Evolutionary conservation across 1,140 invertebrate genomes (phyloP).

Genomic region (Drosophila cardini): DNA sequence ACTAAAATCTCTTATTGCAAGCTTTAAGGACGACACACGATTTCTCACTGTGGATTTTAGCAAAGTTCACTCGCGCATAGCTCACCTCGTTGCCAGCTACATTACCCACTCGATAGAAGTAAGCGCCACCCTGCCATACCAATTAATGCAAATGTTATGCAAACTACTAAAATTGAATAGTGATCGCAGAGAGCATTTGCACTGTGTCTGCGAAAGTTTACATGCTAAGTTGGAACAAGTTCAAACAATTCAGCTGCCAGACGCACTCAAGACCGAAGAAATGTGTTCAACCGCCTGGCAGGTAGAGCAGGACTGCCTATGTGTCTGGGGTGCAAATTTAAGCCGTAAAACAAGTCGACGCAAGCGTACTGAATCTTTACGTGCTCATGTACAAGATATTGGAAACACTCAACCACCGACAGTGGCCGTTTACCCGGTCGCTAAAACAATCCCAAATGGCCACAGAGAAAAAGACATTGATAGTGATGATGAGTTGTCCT

Average conservation of each 20-base stretch:
- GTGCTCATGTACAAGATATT: conserved; percentile 24
- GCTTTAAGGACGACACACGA: conserved; percentile 88
- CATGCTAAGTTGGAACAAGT: conserved; percentile 49
- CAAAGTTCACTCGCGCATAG: conserved; percentile 87
- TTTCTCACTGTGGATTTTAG: conserved; percentile 87
- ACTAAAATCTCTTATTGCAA: conserved; percentile 88
- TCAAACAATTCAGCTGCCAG: conserved; percentile 47
- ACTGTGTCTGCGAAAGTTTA: conserved; percentile 69
- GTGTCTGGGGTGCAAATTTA: conserved; percentile 84
- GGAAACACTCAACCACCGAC: conserved; percentile 9
- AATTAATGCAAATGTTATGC: conserved; percentile 63
- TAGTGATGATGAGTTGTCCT: conserved; percentile 49
- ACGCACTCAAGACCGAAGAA: conserved; percentile 85
- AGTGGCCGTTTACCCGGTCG: conserved; percentile 5
- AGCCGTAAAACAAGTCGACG: conserved; percentile 80
- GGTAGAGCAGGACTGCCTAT: conserved; percentile 82
- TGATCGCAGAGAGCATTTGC: conserved; percentile 66
- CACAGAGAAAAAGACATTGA: conserved; percentile 16
- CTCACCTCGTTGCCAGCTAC: conserved; percentile 86
- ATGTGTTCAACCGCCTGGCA: conserved; percentile 86
- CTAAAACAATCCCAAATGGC: neutral
- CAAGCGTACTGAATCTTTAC: conserved; percentile 74
- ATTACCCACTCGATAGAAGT: conserved; percentile 75
- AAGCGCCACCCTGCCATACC: conserved; percentile 31
- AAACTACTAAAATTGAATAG: conserved; percentile 40